Conservation (phyloP, 2,888 invertebrate genomes). For the Pristionchus japonicus region DNA sequence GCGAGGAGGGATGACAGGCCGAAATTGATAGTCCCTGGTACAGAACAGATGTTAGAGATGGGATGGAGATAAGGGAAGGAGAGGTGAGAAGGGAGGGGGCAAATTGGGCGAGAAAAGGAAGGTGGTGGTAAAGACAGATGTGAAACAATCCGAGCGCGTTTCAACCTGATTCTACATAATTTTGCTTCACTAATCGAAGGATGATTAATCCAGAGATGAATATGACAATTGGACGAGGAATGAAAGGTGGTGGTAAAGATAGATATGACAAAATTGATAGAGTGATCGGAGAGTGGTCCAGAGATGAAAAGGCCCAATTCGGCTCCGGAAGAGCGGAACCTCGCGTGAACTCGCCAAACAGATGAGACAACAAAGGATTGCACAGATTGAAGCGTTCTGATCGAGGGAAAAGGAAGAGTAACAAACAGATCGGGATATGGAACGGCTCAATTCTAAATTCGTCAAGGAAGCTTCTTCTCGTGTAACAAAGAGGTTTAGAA, state of each 20-base stretch:
- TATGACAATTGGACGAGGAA: too few species aligned
- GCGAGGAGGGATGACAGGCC: not conserved
- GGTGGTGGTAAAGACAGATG: not conserved
- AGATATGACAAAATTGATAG: too few species aligned
- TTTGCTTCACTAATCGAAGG: too few species aligned
- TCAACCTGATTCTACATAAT: too few species aligned
- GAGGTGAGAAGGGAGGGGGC: not conserved
- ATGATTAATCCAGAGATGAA: too few species aligned
- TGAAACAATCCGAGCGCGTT: too few species aligned
- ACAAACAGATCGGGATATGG: not conserved
- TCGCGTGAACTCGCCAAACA: not conserved
- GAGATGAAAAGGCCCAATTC: too few species aligned
- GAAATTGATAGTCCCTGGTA: conserved; percentile 23
- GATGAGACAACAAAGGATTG: not conserved
- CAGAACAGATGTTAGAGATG: conserved; percentile 17
- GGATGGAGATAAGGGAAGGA: not conserved
- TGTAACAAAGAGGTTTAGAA: too few species aligned
- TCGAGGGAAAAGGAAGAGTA: not conserved
- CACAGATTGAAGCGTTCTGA: not conserved
- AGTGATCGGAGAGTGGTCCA: too few species aligned
- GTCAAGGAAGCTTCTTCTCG: too few species aligned
- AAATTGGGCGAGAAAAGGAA: not conserved
- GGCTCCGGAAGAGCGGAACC: not conserved
- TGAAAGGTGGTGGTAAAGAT: too few species aligned
- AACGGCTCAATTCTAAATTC: too few species aligned